These are phyloP conservation scores for Rhaphigaster nebulosa DNA, from an alignment of 2,888 invertebrate genomes.

Conservation along the genomic window DNA sequence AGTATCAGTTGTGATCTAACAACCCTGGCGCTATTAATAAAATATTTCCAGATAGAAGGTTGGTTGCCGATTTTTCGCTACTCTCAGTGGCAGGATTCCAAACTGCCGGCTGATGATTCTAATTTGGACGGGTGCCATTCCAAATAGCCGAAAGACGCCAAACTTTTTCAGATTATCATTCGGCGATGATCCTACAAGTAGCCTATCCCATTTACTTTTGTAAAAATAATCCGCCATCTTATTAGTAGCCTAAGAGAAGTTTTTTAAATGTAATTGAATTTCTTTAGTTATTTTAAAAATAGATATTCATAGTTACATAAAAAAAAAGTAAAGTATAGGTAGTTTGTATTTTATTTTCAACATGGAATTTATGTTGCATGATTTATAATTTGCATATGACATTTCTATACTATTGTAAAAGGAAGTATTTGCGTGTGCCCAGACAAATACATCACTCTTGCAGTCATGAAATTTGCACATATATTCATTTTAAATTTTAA, in stretches of 20 bases:
- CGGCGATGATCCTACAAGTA: slow-evolving; percentile 6
- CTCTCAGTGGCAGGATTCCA: neutral
- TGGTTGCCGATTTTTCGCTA: slow-evolving; percentile 19
- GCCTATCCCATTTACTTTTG: slow-evolving; percentile 3
- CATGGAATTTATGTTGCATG: no score
- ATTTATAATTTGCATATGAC: no score
- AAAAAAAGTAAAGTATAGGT: no score
- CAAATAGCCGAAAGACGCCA: slow-evolving; percentile 13
- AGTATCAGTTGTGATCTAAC: neutral
- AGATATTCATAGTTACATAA: no score
- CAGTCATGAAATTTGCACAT: no score
- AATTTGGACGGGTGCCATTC: slow-evolving; percentile 15
- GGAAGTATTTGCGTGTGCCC: no score
- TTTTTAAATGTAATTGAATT: neutral
- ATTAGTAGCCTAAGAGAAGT: neutral
- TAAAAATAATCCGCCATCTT: neutral
- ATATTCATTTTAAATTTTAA: no score
- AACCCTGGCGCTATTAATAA: neutral
- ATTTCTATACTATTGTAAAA: no score
- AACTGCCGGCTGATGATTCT: slow-evolving; percentile 31
- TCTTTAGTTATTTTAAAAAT: neutral
- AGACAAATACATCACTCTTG: no score
- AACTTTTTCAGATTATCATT: slow-evolving; percentile 11
- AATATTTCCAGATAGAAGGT: neutral
- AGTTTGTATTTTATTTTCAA: no score